Evolutionary conservation across 2,113 vertebrate genomes (phyloP), one percentile per base, ranked within the genome.

Genomic region (Engystomops pustulosus): DNA sequence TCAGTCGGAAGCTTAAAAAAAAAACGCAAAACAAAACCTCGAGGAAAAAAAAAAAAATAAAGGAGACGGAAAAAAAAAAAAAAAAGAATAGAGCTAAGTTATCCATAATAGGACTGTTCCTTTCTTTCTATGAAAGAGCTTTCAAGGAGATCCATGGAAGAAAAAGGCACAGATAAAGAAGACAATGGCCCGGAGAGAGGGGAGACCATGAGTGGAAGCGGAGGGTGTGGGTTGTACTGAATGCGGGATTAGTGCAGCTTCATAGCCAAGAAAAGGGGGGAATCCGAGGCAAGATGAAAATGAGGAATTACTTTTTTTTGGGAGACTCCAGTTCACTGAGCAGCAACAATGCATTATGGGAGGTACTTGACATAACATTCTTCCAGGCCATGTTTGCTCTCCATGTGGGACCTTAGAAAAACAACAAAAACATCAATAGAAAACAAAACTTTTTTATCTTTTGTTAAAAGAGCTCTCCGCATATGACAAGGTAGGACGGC

Each of bases 301-400:
- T 94, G 95, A 96, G 95, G 95, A 96, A 96, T 96, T 95, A 94
- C 95, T 94, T 95, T 95, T 41, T 94, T 94, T 92, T 90, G 93
- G 60, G 62, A 95, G 94, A 93, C 91, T 95, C 90, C 94, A 95
- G 95, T 97, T 96, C 96, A 96, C 94, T 94, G 95, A 93, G 90
- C 96, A 96, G 89, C 69, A 78, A 98, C 95, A 98, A 97, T 96
- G 94, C 95, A 90, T 96, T 95, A 95, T 96, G 96, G 96, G 96
- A 97, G 95, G 95, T 95, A 96, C 96, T 98, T 97, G 96, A 97
- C 96, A 97, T 95, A 94, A 95, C 94, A 95, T 94, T 96, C 95
- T 96, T 96, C 95, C 94, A 96, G 95, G 96, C 95, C 95, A 94
- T 95, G 95, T 95, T 93, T 95, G 92, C 90, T 90, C 94, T 92